A percentile compares a stretch with the other conserved stretches of the same genome.
phyloP scores from a whole-genome alignment of 2,888 invertebrate species.

The Zootermopsis nevadensis region DNA sequence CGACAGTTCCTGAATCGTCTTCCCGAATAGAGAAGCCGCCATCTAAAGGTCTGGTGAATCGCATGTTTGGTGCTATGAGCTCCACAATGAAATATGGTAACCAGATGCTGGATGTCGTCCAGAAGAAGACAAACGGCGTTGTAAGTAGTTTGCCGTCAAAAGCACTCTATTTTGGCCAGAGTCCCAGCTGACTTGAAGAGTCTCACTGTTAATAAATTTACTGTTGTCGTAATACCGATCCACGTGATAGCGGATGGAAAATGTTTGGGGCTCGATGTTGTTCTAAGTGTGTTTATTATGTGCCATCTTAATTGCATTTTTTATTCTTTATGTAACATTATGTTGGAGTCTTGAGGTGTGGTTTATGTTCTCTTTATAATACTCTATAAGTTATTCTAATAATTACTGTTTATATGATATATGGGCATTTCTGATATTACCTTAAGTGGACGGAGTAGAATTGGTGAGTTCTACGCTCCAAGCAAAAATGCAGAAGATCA shows the following conservation, averaged over 20 bases:
- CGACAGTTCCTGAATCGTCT: slow-evolving; percentile 2
- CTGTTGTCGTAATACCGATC: no score
- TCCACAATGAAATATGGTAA: slow-evolving; percentile 72
- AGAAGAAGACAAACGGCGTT: slow-evolving; percentile 67
- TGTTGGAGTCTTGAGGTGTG: neutral
- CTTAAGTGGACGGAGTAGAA: neutral
- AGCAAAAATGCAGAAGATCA: no score
- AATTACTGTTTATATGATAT: neutral
- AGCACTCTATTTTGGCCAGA: slow-evolving; percentile 46
- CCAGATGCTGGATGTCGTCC: slow-evolving; percentile 69
- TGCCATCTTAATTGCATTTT: neutral
- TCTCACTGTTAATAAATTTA: neutral
- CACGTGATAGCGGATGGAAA: neutral
- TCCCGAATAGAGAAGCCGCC: slow-evolving; percentile 58
- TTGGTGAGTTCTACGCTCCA: neutral
- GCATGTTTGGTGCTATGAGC: slow-evolving; percentile 68
- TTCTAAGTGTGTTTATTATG: neutral
- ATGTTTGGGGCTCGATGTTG: neutral
- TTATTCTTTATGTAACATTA: neutral
- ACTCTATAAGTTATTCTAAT: neutral
- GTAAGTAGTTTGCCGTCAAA: slow-evolving; percentile 54
- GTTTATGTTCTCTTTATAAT: neutral
- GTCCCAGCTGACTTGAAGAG: slow-evolving; percentile 25
- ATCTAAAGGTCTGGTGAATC: slow-evolving; percentile 66
- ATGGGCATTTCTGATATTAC: neutral